Percentiles rank a stretch among this genome's conserved stretches.
These are phyloP conservation scores for Pempheris klunzingeri DNA, from an alignment of 2,797 vertebrate species.

Conservation along the genomic window DNA sequence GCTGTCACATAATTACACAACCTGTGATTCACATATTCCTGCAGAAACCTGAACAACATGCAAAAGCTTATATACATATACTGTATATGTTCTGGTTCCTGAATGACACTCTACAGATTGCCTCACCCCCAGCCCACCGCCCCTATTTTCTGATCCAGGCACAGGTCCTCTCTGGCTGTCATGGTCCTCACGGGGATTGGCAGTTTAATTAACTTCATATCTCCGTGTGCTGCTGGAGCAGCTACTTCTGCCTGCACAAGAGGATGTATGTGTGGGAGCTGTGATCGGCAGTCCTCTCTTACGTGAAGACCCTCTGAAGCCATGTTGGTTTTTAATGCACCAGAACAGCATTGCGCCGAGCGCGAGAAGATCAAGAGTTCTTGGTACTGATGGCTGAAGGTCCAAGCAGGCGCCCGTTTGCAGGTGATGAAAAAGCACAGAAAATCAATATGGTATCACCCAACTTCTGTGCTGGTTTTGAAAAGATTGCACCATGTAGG, in stretches of 20 bases:
- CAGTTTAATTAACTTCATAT: slow-evolving; percentile 85
- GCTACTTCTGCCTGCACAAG: slow-evolving; percentile 39
- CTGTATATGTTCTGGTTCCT: background rate
- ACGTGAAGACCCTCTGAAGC: slow-evolving; percentile 31
- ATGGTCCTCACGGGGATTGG: slow-evolving; percentile 68
- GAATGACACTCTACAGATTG: slow-evolving; percentile 46
- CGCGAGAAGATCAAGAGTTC: background rate
- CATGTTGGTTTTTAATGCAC: slow-evolving; percentile 11
- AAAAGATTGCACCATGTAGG: no score
- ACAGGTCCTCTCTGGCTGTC: slow-evolving; percentile 61
- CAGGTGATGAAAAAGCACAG: background rate
- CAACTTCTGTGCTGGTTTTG: no score
- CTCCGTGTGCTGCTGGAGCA: slow-evolving; percentile 61
- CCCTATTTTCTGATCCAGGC: slow-evolving; percentile 49
- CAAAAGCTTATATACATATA: background rate
- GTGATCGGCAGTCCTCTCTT: slow-evolving; percentile 36
- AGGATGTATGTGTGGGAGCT: slow-evolving; percentile 41
- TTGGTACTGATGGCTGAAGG: background rate
- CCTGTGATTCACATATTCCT: slow-evolving; percentile 1
- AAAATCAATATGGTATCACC: background rate
- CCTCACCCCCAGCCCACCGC: background rate
- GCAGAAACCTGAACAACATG: background rate
- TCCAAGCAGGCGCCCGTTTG: background rate
- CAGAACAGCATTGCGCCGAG: background rate
- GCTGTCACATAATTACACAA: slow-evolving; percentile 3